Percentiles rank a stretch among this genome's conserved stretches.
These are phyloP conservation scores for Hormaphis cornu DNA, from an alignment of 1,140 invertebrate genomes.

Conservation along the genomic window DNA sequence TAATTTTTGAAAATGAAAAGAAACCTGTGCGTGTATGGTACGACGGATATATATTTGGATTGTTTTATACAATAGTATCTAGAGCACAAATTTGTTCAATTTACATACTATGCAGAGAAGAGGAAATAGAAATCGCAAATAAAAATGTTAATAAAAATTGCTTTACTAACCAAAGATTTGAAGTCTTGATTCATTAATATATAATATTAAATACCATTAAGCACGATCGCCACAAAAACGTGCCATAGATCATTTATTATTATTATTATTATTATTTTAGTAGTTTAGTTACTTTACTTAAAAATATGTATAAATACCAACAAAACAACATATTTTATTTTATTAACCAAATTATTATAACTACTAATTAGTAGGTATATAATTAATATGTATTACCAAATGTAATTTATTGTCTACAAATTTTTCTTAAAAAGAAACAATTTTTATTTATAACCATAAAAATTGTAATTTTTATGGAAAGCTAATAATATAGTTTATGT, in stretches of 20 bases:
- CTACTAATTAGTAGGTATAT: too few relatives aligned
- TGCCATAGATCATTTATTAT: slow-evolving; percentile 12
- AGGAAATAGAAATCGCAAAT: neutral
- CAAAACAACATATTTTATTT: too few relatives aligned
- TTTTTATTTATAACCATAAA: too few relatives aligned
- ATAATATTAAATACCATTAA: too few relatives aligned
- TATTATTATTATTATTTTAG: neutral
- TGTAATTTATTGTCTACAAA: too few relatives aligned
- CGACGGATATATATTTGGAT: slow-evolving; percentile 15
- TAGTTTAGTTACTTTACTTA: neutral
- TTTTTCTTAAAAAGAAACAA: too few relatives aligned
- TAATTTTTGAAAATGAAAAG: slow-evolving; percentile 14
- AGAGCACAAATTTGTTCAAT: neutral
- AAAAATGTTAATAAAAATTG: neutral
- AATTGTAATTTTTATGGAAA: too few relatives aligned
- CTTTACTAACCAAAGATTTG: neutral
- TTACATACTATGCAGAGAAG: neutral
- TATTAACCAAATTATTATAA: too few relatives aligned
- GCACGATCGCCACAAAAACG: slow-evolving; percentile 8
- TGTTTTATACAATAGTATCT: too few relatives aligned
- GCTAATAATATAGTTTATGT: too few relatives aligned
- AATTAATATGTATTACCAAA: too few relatives aligned
- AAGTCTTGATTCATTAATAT: neutral
- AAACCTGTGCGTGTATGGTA: neutral
- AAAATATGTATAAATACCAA: neutral